phyloP scores from a whole-genome alignment of 2,888 invertebrate genomes.

The Tenodera sinensis region DNA sequence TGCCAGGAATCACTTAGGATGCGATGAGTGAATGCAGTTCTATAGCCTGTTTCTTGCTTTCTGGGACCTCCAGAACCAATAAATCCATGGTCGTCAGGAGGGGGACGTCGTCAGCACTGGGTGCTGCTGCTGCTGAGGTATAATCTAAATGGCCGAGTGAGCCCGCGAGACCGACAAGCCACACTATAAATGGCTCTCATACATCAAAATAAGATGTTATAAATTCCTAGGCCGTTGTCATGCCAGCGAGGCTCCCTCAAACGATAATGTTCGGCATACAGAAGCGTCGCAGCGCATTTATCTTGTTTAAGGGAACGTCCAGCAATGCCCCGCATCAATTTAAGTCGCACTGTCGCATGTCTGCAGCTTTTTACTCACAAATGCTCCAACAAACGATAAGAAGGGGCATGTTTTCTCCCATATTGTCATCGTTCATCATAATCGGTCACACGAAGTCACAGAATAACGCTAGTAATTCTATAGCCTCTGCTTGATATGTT shows the following conservation, averaged over 20 bases:
- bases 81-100: neutral
- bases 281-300: neutral
- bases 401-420: neutral
- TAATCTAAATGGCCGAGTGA: neutral
- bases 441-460: too few species aligned
- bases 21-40: neutral
- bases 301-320: neutral
- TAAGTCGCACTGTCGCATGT: neutral
- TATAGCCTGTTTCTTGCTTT: neutral
- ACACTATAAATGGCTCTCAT: neutral
- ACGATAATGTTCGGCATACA: neutral
- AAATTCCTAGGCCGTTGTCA: neutral
- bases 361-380: neutral
- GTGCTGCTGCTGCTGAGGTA: neutral
- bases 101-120: neutral
- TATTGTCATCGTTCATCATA: neutral
- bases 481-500: too few species aligned
- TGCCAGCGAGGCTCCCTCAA: neutral
- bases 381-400: neutral
- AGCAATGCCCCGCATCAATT: neutral
- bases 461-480: too few species aligned
- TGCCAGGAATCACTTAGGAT: neutral
- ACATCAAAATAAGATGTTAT: conserved; percentile 7
- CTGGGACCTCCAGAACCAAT: neutral
- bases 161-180: neutral